These are phyloP conservation scores for Etheostoma nigrum DNA, from an alignment of 2,797 vertebrate species.

Conservation along the genomic window DNA sequence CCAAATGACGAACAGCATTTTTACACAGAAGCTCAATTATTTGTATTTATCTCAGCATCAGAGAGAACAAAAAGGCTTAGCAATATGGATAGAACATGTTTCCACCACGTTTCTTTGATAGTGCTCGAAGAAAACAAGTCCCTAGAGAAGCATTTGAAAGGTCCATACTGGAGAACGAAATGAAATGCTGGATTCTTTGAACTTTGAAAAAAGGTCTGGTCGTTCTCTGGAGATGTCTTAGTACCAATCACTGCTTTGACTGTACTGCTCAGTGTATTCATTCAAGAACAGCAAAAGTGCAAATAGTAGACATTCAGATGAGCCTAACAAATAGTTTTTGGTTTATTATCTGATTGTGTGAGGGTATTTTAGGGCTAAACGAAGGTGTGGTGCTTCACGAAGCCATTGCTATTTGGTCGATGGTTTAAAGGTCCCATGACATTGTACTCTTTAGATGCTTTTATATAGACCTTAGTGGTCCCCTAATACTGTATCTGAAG, in stretches of 20 bases:
- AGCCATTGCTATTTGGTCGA: neutral
- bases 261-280: neutral
- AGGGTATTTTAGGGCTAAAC: constrained; percentile 4
- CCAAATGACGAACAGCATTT: constrained; percentile 68
- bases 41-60: constrained; percentile 42
- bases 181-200: constrained; percentile 63
- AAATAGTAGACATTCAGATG: constrained; percentile 11
- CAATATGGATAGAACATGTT: constrained; percentile 42
- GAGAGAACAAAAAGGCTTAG: constrained; percentile 37
- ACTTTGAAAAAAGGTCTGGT: constrained; percentile 51
- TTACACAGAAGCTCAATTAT: constrained; percentile 55
- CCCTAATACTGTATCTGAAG: no score
- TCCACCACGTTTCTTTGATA: constrained; percentile 57
- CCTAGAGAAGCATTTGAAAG: constrained; percentile 52
- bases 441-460: no score
- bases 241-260: constrained; percentile 43
- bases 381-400: constrained; percentile 22
- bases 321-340: constrained; percentile 11
- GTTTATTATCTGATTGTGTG: constrained; percentile 33
- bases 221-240: constrained; percentile 38
- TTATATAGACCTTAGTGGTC: no score
- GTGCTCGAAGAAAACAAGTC: constrained; percentile 66
- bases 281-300: constrained; percentile 20
- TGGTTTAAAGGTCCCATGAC: no score
- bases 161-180: constrained; percentile 61